Evolutionary conservation across 2,888 invertebrate species (phyloP).

Genomic region (Epirrita christyi): DNA sequence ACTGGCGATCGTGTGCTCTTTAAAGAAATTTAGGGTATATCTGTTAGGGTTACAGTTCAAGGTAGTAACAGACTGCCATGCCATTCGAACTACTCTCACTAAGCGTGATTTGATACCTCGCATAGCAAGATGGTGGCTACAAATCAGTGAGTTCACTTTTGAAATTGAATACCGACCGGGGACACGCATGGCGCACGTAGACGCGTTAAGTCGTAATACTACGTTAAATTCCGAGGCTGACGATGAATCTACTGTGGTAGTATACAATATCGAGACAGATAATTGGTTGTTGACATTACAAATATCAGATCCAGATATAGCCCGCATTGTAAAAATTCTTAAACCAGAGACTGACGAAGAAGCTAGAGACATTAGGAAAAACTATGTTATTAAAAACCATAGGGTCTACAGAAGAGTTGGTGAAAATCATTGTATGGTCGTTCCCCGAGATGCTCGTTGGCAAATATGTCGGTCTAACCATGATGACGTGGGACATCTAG

Average conservation of each 20-base stretch:
- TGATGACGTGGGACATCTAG: too few relatives aligned
- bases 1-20: constrained; percentile 31
- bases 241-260: background rate
- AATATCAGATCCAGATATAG: constrained; percentile 1
- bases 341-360: constrained; percentile 20
- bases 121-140: constrained; percentile 3
- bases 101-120: too few relatives aligned
- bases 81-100: too few relatives aligned
- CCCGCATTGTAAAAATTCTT: constrained; percentile 11
- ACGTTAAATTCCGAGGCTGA: background rate
- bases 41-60: too few relatives aligned
- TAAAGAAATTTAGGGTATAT: too few relatives aligned
- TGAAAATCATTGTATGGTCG: constrained; percentile 43
- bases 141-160: constrained; percentile 1
- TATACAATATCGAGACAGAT: background rate
- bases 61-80: too few relatives aligned
- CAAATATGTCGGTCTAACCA: background rate
- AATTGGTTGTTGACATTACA: background rate
- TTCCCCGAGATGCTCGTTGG: constrained; percentile 41
- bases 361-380: constrained; percentile 27
- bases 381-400: constrained; percentile 33
- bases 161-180: constrained; percentile 7
- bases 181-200: constrained; percentile 1
- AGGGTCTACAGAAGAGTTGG: constrained; percentile 25
- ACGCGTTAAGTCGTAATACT: constrained; percentile 2